These are phyloP conservation scores for Drosophila ogumai DNA, from an alignment of 1,140 invertebrate genomes.

Conservation along the genomic window DNA sequence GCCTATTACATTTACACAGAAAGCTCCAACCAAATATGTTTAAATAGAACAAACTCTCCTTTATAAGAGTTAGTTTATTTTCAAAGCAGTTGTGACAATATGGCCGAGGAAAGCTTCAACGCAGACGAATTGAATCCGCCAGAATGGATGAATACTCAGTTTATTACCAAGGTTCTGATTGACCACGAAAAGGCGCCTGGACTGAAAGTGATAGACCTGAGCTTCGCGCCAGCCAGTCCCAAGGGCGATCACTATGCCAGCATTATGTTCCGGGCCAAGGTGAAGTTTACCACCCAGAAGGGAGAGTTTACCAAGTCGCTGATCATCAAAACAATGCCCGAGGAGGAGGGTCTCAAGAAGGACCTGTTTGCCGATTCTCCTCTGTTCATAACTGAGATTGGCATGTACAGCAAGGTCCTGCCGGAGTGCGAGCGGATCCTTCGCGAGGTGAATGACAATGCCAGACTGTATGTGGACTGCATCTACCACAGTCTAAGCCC, in stretches of 20 bases:
- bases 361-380: constrained; percentile 38
- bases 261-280: constrained; percentile 63
- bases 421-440: constrained; percentile 59
- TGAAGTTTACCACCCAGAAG: constrained; percentile 18
- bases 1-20: not conserved
- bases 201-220: constrained; percentile 29
- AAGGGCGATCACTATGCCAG: constrained; percentile 79
- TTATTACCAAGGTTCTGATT: constrained; percentile 50
- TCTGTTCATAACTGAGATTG: constrained; percentile 67
- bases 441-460: constrained; percentile 32
- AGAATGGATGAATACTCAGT: constrained; percentile 33
- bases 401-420: constrained; percentile 57
- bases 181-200: constrained; percentile 24
- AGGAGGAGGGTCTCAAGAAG: constrained; percentile 56
- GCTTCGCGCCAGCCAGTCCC: constrained; percentile 54
- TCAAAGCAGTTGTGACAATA: not conserved
- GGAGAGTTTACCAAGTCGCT: constrained; percentile 36
- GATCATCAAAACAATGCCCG: constrained; percentile 72
- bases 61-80: not conserved
- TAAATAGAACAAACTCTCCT: not conserved
- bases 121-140: constrained; percentile 14
- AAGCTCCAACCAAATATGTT: not conserved
- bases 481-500: constrained; percentile 58
- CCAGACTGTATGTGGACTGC: constrained; percentile 35
- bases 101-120: constrained; percentile 4